Conservation (phyloP, 2,888 invertebrate genomes). For the Lysandra bellargus region DNA sequence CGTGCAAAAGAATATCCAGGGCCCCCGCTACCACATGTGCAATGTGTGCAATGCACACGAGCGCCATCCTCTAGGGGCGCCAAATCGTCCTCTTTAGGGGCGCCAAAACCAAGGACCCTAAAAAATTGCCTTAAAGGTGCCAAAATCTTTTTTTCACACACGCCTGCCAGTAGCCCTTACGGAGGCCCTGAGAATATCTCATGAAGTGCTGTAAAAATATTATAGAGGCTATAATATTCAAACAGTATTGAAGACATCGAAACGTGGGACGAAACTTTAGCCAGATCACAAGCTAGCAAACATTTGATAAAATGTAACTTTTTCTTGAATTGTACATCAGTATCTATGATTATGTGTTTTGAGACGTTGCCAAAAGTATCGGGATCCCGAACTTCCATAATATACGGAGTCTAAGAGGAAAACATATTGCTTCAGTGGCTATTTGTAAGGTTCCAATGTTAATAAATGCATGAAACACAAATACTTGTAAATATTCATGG, state of each 20-base stretch:
- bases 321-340: slow-evolving; percentile 21
- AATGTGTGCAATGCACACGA: no score
- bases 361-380: slow-evolving; percentile 4
- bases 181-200: no score
- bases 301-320: slow-evolving; percentile 13
- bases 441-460: slow-evolving; percentile 7
- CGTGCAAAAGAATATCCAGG: no score
- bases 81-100: no score
- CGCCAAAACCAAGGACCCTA: no score
- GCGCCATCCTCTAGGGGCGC: no score
- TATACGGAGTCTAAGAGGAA: slow-evolving; percentile 21
- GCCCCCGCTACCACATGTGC: no score
- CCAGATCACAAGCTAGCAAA: slow-evolving; percentile 9
- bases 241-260: neutral
- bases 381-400: slow-evolving; percentile 1
- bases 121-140: no score
- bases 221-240: neutral
- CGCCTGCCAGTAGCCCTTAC: no score
- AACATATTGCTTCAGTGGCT: slow-evolving; percentile 13
- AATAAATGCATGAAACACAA: slow-evolving; percentile 14
- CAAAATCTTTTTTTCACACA: no score
- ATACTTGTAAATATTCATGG: slow-evolving; percentile 16
- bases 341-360: slow-evolving; percentile 22
- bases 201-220: neutral
- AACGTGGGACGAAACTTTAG: neutral